Conservation (phyloP, 2,797 vertebrate species). For the Lithobates sylvaticus region DNA sequence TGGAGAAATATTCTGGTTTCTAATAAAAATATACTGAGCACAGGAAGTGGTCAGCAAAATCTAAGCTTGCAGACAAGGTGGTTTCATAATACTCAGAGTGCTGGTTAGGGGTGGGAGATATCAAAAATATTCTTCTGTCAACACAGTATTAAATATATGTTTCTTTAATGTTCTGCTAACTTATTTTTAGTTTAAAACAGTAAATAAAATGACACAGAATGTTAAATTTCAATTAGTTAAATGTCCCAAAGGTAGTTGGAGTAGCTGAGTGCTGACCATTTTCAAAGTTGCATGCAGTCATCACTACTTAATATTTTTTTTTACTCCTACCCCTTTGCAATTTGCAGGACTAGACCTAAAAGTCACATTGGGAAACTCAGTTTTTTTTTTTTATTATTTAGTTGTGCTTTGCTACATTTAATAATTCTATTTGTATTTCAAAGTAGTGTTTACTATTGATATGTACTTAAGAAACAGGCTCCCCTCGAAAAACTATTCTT, state of each 20-base stretch:
- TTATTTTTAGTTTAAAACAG: background rate
- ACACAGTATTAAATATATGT: background rate
- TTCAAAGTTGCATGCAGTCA: background rate
- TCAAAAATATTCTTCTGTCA: constrained; percentile 23
- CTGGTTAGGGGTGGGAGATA: constrained; percentile 13
- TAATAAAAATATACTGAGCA: constrained; percentile 94
- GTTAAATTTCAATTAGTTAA: background rate
- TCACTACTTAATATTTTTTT: background rate
- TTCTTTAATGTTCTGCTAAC: background rate
- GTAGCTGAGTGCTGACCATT: background rate
- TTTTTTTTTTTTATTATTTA: background rate
- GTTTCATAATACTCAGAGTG: constrained; percentile 67
- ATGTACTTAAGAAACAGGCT: background rate
- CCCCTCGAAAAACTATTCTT: background rate
- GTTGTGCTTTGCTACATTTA: background rate
- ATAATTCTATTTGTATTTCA: background rate
- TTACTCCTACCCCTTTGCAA: background rate
- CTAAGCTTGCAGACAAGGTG: constrained; percentile 64
- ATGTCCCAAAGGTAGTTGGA: background rate
- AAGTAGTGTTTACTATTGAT: background rate
- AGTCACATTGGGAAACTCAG: too few species aligned
- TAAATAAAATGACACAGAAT: background rate
- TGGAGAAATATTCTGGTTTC: constrained; percentile 86
- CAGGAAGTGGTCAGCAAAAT: constrained; percentile 88
- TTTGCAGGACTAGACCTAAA: background rate